Base-by-base conservation (phyloP, 1,140 invertebrate genomes). In the Dryas iulia region DNA sequence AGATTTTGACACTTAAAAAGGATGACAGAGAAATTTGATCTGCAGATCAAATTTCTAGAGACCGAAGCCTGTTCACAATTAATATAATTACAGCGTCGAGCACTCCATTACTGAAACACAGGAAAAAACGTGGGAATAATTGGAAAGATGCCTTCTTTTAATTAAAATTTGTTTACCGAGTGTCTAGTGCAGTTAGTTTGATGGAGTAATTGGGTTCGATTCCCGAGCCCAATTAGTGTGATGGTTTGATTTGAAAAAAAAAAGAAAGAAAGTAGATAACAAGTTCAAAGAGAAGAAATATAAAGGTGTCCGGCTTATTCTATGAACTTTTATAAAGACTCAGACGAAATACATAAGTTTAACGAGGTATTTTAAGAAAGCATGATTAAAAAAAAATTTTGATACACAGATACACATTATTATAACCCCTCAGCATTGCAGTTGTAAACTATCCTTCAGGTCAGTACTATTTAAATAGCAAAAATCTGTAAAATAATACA, bases 91-190 rank as follows among this genome's bases (percentile, higher is more conserved):
- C 58, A 26, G 23, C 12, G 4, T 33, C 25, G 26, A 35, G 24
- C 54, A 53, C 30, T 52, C 58, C 26, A 59, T 24, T 5, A 65
- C 35, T 30, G 26, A 14, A 21, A 21, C 11, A 31, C 3, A 33
- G 10, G 33, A 66, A 65, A 66, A 53, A 66, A 31, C 39, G 33
- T 47, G 23, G 10, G 23, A 11, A 47, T 39, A 58, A 65, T 59
- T 58, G 54, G 25, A 52, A 47, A 47, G 18, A 59, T 30, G 54
- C 30, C 56, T 25, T 31, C 64, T 66, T 59, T 59, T 66, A 66
- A 66, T 66, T 66, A 66, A 66, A 66, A 58, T 53, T 59, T 52
- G 25, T 66, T 23, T 26, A 59, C 64, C 35, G 25, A 30, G 24
- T 52, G 59, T n/a, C 39, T 21, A 47, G 18, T 5, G 2, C 14